Percentiles rank a stretch among this genome's conserved stretches.
phyloP scores from a whole-genome alignment of 2,797 vertebrate species.

The Serranus cabrilla region DNA sequence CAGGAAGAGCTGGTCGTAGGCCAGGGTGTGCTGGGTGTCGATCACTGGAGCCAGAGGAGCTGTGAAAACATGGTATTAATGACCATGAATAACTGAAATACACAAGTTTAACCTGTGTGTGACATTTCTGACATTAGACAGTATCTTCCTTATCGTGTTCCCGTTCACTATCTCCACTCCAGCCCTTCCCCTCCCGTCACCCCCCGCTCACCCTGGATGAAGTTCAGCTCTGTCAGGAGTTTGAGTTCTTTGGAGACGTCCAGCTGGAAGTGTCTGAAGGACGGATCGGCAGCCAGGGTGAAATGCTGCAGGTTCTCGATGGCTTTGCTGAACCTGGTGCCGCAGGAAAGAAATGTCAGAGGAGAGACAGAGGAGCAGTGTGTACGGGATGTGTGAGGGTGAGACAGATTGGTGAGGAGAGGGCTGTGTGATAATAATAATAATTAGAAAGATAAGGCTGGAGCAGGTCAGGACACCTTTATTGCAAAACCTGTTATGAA shows the following conservation, averaged over 20 bases:
- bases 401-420: background rate
- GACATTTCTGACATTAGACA: background rate
- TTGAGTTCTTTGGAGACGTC: constrained; percentile 95
- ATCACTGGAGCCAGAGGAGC: constrained; percentile 94
- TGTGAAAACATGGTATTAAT: constrained; percentile 61
- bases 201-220: constrained; percentile 91
- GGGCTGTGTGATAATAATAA: background rate
- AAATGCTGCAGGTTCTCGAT: constrained; percentile 94
- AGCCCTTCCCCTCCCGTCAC: constrained; percentile 72
- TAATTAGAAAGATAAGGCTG: constrained; percentile 20
- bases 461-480: no score
- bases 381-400: constrained; percentile 15
- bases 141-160: constrained; percentile 1
- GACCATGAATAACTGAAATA: background rate
- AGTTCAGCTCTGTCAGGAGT: constrained; percentile 92
- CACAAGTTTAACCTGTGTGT: background rate
- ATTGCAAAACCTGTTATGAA: no score
- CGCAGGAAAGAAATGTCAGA: background rate
- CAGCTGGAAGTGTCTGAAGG: constrained; percentile 95
- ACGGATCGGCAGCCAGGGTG: constrained; percentile 90
- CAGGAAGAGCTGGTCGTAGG: constrained; percentile 97
- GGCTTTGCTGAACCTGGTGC: constrained; percentile 88
- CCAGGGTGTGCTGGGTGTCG: constrained; percentile 95
- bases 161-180: background rate
- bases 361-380: background rate